Evolutionary conservation across 2,888 invertebrate species (phyloP), one percentile per base, ranked within the genome.

Genomic region (Bhutanitis thaidina): DNA sequence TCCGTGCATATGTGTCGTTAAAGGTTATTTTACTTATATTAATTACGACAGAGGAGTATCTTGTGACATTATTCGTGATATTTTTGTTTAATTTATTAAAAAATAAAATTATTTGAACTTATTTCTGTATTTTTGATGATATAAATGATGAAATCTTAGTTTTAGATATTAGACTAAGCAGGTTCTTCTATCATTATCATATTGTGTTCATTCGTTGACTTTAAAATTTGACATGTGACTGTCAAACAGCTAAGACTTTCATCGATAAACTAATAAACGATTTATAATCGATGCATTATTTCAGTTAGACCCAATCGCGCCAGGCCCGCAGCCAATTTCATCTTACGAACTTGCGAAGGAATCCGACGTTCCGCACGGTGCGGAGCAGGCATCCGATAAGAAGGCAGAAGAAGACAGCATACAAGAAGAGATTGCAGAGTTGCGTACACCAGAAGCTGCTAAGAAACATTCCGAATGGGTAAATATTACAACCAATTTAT

Each of bases 391-490:
- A 20, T 20, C 29, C 32, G 44, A 3, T 45, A 49, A 34, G 53
- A 65, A 36, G 30, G 64, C 57, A 7, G 77, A 77, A 1, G 72
- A 75, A 0, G 81, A 81, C 49, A 83, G 77, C 60, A 80, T 79
- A 60, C 74, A 68, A 38, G 82, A 79, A 36, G 83, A 86, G 47
- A 62, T 80, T 10, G 59, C 65, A 8, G 83, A 80, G 49, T 58
- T 75, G 60, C 80, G 72, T 65, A 71, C 69, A 30, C 45, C 69
- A 1, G 77, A 71, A 41, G 55, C 62, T 13, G 56, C 57, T 5
- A 73, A 71, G 49, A 71, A 69, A 56, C 59, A 71, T 54, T 64
- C 77, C 2, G 79, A 77, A 62, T 86, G 83, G 84, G 86, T 86
- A 62, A 65, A 69, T 43, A 30, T 15, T 43, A 25, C 8, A 13